These are phyloP conservation scores for Sinodicranocentrus sp. DNA, from an alignment of 2,888 invertebrate species.

Conservation along the genomic window DNA sequence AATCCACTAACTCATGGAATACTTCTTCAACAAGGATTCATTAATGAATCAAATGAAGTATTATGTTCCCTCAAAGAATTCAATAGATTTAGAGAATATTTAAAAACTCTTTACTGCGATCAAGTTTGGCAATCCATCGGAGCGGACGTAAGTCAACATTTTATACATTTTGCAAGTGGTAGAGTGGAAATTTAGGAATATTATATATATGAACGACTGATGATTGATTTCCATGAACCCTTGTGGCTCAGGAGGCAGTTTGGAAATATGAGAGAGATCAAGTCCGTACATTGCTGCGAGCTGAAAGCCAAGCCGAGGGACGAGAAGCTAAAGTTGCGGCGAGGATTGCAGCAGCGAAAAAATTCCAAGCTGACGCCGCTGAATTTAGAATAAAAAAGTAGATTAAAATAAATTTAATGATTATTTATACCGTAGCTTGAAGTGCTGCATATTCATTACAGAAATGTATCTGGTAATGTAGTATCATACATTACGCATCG, in stretches of 20 bases:
- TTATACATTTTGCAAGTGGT: not conserved
- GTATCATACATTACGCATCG: constrained; percentile 5
- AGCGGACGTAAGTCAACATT: not conserved
- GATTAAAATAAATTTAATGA: not conserved
- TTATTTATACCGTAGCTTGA: not conserved
- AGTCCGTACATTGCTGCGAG: constrained; percentile 3
- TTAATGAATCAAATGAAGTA: constrained; percentile 69
- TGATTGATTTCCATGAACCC: not conserved
- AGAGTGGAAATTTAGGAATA: not conserved
- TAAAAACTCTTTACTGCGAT: constrained; percentile 60
- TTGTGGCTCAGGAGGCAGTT: constrained; percentile 31
- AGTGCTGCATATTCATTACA: too few species aligned
- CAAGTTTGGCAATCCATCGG: constrained; percentile 36
- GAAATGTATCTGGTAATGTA: too few species aligned
- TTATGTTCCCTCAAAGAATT: constrained; percentile 67
- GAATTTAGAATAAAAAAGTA: constrained; percentile 48
- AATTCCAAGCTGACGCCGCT: not conserved
- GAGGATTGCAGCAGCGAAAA: constrained; percentile 36
- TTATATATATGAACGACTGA: not conserved
- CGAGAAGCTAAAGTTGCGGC: constrained; percentile 9
- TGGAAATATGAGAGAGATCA: constrained; percentile 37
- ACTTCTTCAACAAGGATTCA: constrained; percentile 62
- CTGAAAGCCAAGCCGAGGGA: constrained; percentile 5
- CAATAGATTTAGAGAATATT: constrained; percentile 69
- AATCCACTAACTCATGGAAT: constrained; percentile 49